These are phyloP conservation scores for Molossus molossus DNA, from an alignment of 2,797 vertebrate genomes.

Conservation along the genomic window DNA sequence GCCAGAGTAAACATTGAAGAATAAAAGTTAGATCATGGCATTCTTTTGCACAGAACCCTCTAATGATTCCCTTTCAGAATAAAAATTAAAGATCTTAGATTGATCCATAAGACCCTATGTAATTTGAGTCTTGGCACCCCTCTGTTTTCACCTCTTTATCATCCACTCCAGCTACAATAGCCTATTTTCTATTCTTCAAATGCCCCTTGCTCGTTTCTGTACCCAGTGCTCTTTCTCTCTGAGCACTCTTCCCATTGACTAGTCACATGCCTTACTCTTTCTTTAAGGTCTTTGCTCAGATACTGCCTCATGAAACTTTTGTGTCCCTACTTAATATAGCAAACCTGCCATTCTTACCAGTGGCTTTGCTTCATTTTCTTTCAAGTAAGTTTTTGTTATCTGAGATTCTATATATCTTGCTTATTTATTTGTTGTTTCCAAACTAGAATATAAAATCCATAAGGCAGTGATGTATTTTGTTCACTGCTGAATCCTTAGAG, in stretches of 20 bases:
- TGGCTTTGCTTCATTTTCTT: constrained; percentile 17
- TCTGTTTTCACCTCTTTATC: background rate
- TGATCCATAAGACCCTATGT: background rate
- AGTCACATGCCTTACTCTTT: background rate
- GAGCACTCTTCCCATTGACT: background rate
- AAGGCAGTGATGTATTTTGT: background rate
- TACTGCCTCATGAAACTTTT: background rate
- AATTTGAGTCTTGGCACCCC: background rate
- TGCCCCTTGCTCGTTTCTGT: background rate
- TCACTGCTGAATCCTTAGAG: background rate
- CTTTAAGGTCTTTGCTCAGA: background rate
- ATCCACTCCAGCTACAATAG: background rate
- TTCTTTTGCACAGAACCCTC: background rate
- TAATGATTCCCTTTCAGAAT: background rate
- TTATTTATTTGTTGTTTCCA: background rate
- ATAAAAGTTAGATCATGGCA: background rate
- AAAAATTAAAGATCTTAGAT: background rate
- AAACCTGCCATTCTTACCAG: background rate
- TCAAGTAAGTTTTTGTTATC: background rate
- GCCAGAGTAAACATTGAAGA: background rate
- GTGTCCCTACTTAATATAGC: background rate
- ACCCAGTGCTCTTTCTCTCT: background rate
- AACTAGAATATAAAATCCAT: background rate
- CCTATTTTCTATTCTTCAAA: background rate
- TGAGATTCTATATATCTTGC: background rate